Percentiles rank a stretch among this genome's conserved stretches.
These are phyloP conservation scores for Herpailurus yagouaroundi DNA, from an alignment of 2,113 vertebrate genomes.

Conservation along the genomic window DNA sequence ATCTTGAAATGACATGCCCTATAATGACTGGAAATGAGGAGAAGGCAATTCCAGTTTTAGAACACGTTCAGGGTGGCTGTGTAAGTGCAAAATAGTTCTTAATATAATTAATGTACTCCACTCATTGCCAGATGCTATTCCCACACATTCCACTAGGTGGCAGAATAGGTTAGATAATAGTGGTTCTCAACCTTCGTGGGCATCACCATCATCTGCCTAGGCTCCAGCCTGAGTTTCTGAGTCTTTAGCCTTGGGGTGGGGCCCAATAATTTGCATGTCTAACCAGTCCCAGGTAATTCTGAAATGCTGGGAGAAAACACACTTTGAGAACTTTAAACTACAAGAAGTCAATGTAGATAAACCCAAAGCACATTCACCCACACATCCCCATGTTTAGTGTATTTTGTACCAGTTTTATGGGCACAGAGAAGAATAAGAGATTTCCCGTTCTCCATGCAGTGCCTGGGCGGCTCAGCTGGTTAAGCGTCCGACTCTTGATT, in stretches of 20 bases:
- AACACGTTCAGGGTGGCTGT: not conserved
- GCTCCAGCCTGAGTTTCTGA: not conserved
- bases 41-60: not conserved
- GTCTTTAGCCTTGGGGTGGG: not conserved
- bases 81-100: not conserved
- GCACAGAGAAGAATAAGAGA: not conserved
- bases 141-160: constrained; percentile 47
- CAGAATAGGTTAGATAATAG: not conserved
- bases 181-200: fast-evolving
- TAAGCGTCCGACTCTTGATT: too few species aligned
- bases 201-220: not conserved
- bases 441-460: not conserved
- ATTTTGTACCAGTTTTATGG: not conserved
- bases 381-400: too few species aligned
- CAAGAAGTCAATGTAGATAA: not conserved
- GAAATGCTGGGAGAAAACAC: not conserved
- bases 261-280: not conserved
- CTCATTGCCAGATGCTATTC: not conserved
- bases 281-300: not conserved
- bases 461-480: too few species aligned
- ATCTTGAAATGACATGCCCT: not conserved
- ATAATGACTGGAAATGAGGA: not conserved
- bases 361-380: not conserved
- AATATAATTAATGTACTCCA: not conserved
- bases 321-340: not conserved